Conservation (phyloP, 2,113 vertebrate genomes). For the Chloropsis hardwickii region DNA sequence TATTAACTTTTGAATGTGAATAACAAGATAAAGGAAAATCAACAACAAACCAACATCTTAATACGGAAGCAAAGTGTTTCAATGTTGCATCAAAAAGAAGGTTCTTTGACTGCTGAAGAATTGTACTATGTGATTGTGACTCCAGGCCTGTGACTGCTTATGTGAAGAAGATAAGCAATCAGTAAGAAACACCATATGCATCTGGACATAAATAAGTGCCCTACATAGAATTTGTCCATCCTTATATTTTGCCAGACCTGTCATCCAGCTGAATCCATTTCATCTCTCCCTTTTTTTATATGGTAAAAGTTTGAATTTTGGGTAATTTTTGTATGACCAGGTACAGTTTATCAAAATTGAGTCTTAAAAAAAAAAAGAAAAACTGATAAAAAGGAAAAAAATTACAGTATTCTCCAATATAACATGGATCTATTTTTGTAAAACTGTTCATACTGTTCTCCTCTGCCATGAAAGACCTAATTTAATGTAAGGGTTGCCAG, state of each 20-base stretch:
- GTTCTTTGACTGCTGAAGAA: slow-evolving; percentile 68
- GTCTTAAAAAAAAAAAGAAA: slow-evolving; percentile 48
- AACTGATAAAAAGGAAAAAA: slow-evolving; percentile 3
- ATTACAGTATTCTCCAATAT: slow-evolving; percentile 71
- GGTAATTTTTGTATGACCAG: slow-evolving; percentile 81
- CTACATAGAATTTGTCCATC: slow-evolving; percentile 70
- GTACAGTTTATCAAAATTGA: slow-evolving; percentile 78
- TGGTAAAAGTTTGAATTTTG: slow-evolving; percentile 75
- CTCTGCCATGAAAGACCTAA: slow-evolving; percentile 74
- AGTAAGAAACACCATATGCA: slow-evolving; percentile 64
- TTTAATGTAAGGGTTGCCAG: slow-evolving; percentile 71
- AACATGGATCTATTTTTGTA: slow-evolving; percentile 81
- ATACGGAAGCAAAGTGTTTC: slow-evolving; percentile 58
- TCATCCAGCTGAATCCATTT: slow-evolving; percentile 74
- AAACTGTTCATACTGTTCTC: slow-evolving; percentile 76
- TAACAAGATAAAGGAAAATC: slow-evolving; percentile 69
- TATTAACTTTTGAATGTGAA: slow-evolving; percentile 70
- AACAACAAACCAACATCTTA: slow-evolving; percentile 56
- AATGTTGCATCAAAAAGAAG: slow-evolving; percentile 64
- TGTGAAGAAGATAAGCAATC: slow-evolving; percentile 69
- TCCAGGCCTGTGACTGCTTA: slow-evolving; percentile 67
- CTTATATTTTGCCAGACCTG: slow-evolving; percentile 75
- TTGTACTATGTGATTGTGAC: slow-evolving; percentile 69
- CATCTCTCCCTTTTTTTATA: slow-evolving; percentile 79
- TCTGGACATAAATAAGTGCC: slow-evolving; percentile 74